A percentile compares a stretch with the other conserved stretches of the same genome.
Evolutionary conservation across 1,140 invertebrate genomes (phyloP).

Genomic region (Trichoplusia ni): DNA sequence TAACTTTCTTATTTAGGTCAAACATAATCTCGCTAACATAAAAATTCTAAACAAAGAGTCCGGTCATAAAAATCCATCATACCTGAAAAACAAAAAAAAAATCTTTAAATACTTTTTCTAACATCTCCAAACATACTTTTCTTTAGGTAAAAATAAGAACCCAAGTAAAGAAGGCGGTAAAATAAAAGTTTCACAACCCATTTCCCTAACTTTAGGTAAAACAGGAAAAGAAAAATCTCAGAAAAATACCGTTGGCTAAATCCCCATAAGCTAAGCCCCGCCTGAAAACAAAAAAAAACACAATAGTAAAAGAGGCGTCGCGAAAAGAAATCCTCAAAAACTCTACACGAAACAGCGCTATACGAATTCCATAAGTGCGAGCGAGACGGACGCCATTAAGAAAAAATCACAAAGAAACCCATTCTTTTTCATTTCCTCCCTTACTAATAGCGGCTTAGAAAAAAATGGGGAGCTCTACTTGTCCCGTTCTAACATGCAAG

Average conservation of each 20-base stretch:
- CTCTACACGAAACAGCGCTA: constrained; percentile 53
- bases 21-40: neutral
- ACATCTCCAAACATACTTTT: neutral
- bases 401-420: constrained; percentile 79
- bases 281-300: constrained; percentile 74
- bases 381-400: constrained; percentile 67
- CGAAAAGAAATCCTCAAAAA: constrained; percentile 75
- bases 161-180: constrained; percentile 17
- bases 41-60: no score
- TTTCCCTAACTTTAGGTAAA: constrained; percentile 63
- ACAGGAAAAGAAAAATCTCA: constrained; percentile 43
- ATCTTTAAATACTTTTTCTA: neutral
- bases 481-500: constrained; percentile 67
- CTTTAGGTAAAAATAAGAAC: neutral
- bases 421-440: constrained; percentile 81
- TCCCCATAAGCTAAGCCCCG: constrained; percentile 75
- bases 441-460: constrained; percentile 78
- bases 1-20: neutral
- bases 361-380: constrained; percentile 47
- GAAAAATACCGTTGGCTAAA: constrained; percentile 69
- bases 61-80: neutral
- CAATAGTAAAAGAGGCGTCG: constrained; percentile 75
- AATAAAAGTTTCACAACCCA: constrained; percentile 34
- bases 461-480: constrained; percentile 67
- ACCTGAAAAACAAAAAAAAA: neutral